These are phyloP conservation scores for Drosophila teissieri DNA, from an alignment of 1,140 invertebrate genomes.

Conservation along the genomic window DNA sequence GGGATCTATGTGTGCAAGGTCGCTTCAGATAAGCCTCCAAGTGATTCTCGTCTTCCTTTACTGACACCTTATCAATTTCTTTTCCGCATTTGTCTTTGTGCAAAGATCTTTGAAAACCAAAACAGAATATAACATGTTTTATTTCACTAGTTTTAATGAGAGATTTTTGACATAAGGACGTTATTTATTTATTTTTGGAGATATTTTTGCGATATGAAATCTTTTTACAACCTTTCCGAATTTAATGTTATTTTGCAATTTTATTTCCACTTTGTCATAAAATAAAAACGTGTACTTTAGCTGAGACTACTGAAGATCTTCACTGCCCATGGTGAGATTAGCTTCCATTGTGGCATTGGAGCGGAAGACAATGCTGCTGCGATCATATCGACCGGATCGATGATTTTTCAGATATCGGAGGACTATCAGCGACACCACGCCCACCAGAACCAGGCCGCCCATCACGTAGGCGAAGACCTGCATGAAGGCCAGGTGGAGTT, in stretches of 20 bases:
- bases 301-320: constrained; percentile 3
- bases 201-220: not conserved
- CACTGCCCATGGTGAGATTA: constrained; percentile 48
- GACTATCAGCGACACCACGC: constrained; percentile 19
- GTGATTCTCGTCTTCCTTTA: not conserved
- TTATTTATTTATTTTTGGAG: not conserved
- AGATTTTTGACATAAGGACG: not conserved
- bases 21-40: constrained; percentile 13
- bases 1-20: constrained; percentile 2
- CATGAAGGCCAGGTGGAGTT: constrained; percentile 63
- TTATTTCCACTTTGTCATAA: too few species aligned
- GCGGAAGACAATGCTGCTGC: constrained; percentile 75
- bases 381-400: constrained; percentile 60
- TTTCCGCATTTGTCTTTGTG: constrained; percentile 5
- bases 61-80: constrained; percentile 1
- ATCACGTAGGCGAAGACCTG: constrained; percentile 55
- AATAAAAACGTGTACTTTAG: too few species aligned
- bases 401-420: constrained; percentile 45
- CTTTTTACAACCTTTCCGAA: not conserved
- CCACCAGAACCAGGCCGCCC: constrained; percentile 22
- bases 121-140: not conserved
- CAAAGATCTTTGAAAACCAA: not conserved
- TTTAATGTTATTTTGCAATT: too few species aligned
- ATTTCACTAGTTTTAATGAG: not conserved
- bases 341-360: constrained; percentile 73